A percentile compares a stretch with the other conserved stretches of the same genome.
Conservation (phyloP, 2,113 vertebrate species). For the Heterochromis multidens region DNA sequence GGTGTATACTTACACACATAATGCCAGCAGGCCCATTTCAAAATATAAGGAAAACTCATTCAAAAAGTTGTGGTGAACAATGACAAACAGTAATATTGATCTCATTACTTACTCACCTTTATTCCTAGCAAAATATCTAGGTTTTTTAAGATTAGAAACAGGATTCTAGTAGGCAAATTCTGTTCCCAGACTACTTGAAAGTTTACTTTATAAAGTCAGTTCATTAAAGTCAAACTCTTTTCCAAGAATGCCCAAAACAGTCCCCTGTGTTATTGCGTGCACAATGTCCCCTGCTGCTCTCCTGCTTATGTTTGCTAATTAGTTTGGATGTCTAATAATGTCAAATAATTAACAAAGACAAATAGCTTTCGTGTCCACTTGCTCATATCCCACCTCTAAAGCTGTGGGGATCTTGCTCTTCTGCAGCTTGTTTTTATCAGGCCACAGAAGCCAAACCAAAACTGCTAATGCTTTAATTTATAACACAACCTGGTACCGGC, state of each 20-base stretch:
- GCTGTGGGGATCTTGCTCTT: conserved; percentile 24
- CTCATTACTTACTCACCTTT: neutral
- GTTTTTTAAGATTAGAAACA: neutral
- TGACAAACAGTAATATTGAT: neutral
- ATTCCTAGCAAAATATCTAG: neutral
- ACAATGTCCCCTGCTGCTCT: neutral
- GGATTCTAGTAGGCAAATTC: neutral
- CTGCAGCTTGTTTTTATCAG: conserved; percentile 37
- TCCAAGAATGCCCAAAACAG: neutral
- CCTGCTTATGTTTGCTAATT: conserved; percentile 47
- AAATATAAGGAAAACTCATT: neutral
- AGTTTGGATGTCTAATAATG: conserved; percentile 29
- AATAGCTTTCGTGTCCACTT: conserved; percentile 38
- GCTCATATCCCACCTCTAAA: conserved; percentile 41
- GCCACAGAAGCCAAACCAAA: conserved; percentile 1
- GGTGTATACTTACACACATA: neutral
- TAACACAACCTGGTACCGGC: conserved; percentile 36
- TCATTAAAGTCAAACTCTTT: neutral
- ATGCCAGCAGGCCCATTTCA: neutral
- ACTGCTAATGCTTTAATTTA: conserved; percentile 53
- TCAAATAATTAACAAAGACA: conserved; percentile 59
- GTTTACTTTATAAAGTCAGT: conserved; percentile 6
- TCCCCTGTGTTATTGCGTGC: neutral
- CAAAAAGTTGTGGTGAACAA: neutral
- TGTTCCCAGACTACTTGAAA: neutral